Evolutionary conservation across 2,113 vertebrate genomes (phyloP).

Genomic region (Psilopsiagon aurifrons): DNA sequence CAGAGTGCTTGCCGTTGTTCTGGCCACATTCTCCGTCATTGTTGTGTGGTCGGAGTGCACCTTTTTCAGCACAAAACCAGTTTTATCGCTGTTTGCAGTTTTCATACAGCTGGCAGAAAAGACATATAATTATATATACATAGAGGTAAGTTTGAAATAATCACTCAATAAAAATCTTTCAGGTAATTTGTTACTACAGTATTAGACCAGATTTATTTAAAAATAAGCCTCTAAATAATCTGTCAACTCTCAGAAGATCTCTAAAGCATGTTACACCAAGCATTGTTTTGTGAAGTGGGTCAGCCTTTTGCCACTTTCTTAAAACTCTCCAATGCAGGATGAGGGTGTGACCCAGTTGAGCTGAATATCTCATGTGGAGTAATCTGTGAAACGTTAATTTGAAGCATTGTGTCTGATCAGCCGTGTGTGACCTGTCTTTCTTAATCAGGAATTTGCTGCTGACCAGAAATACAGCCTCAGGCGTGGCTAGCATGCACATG

Average conservation of each 20-base stretch:
- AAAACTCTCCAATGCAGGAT: not conserved
- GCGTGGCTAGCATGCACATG: not conserved
- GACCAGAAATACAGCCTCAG: not conserved
- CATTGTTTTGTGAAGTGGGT: not conserved
- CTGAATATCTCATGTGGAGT: not conserved
- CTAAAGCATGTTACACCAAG: not conserved
- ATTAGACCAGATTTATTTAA: not conserved
- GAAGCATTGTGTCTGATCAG: not conserved
- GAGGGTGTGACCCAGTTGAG: not conserved
- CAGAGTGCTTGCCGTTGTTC: constrained; percentile 82
- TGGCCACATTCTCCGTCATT: constrained; percentile 84
- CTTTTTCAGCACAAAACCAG: constrained; percentile 90
- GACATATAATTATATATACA: constrained; percentile 91
- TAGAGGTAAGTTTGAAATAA: constrained; percentile 81
- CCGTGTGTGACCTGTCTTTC: not conserved
- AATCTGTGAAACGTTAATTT: not conserved
- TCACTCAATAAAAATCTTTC: not conserved
- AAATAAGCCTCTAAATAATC: not conserved
- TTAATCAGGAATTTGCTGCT: not conserved
- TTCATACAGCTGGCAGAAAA: constrained; percentile 90
- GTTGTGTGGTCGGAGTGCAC: constrained; percentile 98
- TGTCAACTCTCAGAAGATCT: not conserved
- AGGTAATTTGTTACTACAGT: not conserved
- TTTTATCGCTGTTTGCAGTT: constrained; percentile 90
- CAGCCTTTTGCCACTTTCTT: not conserved